Base-by-base conservation (phyloP, 37 sponge, comb jelly and placozoan genomes). In the Crambe crambe region DNA sequence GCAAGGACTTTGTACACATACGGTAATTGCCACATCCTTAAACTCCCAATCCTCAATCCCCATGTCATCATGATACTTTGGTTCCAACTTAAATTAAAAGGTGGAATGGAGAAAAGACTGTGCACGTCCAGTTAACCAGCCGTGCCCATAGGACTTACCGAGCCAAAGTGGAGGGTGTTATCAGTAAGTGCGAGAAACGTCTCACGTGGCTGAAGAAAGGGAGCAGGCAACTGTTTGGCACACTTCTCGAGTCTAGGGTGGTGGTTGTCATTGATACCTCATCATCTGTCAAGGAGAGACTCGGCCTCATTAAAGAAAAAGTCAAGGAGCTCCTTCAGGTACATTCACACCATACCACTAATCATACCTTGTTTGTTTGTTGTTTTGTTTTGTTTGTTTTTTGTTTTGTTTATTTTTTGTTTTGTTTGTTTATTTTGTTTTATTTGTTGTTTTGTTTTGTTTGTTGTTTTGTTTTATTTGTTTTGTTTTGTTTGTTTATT, bases 221-320 rank as follows among this genome's bases (percentile, higher is more conserved):
- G 39, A 97, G 97, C 75, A 83, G 92, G 41, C 84, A 83, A 61
- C 74, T 89, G 38, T 97, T 97, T 97, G 97, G 97, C 37, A 97
- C 90, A 23, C 31, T 97, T 41, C 62, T 86, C 12, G 97, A 94
- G 58, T 81, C 89, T 38, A 86, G 65, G 56, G 81, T 95, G 39
- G 83, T 68, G 41, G 29, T 95, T 39, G 83, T 89, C 1, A 26
- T 97, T 21, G 95, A 97, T 44, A 91, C 92, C 6, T 93, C 95
- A 2, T 44, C 77, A 42, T 94, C 95, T 20, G 83, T 97, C 87
- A 77, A 78, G 41, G 79, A 76, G 25, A 87, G 85, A 22, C 83
- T 97, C 37, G 56, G 60, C 20, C 73, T 90, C 20, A 86, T 97
- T 70, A 93, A 93, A 72, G 72, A 73, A 23, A 96, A 89, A 69